Conservation (phyloP, 2,888 invertebrate genomes). For the Flexamia atlantica region DNA sequence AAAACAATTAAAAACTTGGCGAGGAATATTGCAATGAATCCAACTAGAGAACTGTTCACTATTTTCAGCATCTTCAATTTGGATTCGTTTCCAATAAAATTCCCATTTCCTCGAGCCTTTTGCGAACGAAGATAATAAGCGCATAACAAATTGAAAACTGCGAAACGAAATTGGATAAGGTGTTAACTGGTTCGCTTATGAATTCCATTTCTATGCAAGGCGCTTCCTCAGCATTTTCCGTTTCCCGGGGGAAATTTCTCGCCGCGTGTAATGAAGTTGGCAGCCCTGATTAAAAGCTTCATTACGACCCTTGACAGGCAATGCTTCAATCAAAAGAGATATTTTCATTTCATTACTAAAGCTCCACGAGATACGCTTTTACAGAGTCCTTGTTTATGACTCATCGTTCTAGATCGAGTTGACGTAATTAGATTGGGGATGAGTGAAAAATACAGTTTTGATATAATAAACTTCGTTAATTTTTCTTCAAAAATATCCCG, state of each 20-base stretch:
- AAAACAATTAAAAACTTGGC: too few species aligned
- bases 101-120: slow-evolving; percentile 1
- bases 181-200: slow-evolving; percentile 27
- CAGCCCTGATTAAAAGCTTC: slow-evolving; percentile 37
- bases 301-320: slow-evolving; percentile 25
- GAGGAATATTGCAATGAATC: too few species aligned
- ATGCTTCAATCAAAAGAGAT: slow-evolving; percentile 34
- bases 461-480: background rate
- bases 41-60: background rate
- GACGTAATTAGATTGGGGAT: too few species aligned
- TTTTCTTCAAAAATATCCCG: too few species aligned
- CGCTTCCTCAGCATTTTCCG: background rate
- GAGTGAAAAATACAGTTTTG: too few species aligned
- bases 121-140: slow-evolving; percentile 1
- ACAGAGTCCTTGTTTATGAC: background rate
- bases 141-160: slow-evolving; percentile 38
- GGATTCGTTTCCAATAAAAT: background rate
- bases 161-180: slow-evolving; percentile 35
- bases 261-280: slow-evolving; percentile 21
- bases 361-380: background rate
- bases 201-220: slow-evolving; percentile 28
- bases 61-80: background rate
- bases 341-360: slow-evolving; percentile 22
- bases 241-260: slow-evolving; percentile 17
- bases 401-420: background rate